Evolutionary conservation across 2,113 vertebrate genomes (phyloP).

Genomic region (Sprattus sprattus): DNA sequence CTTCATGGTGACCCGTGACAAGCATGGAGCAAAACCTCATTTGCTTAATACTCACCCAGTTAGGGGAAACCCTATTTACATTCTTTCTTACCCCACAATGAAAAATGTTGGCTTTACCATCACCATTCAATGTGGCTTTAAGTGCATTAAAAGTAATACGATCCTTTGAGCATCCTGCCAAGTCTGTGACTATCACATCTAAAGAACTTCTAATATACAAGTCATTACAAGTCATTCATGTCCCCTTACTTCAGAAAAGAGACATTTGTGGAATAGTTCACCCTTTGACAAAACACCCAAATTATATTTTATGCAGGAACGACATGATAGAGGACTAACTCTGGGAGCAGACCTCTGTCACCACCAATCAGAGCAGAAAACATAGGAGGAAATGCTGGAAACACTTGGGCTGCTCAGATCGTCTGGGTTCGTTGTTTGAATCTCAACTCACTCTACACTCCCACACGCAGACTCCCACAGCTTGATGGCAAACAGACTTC

Average conservation of each 20-base stretch:
- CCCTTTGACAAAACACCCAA: not conserved
- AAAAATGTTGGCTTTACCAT: too few species aligned
- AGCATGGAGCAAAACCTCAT: too few species aligned
- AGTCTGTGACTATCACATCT: not conserved
- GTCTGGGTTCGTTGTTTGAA: not conserved
- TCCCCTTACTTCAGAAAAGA: not conserved
- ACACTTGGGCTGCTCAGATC: not conserved
- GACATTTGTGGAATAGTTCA: not conserved
- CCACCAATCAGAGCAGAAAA: not conserved
- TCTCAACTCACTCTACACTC: slow-evolving; percentile 29
- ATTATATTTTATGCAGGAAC: not conserved
- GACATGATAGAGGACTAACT: not conserved
- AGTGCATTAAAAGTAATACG: not conserved
- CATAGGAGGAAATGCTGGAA: not conserved
- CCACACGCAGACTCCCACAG: not conserved
- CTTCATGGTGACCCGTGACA: too few species aligned
- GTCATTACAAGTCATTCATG: not conserved
- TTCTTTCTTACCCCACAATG: not conserved
- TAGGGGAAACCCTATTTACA: not conserved
- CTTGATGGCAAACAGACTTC: not conserved
- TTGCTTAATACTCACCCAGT: too few species aligned
- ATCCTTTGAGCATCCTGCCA: too few species aligned
- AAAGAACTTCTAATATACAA: not conserved
- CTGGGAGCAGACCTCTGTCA: not conserved
- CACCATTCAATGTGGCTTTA: not conserved